phyloP scores from a whole-genome alignment of 1,140 invertebrate genomes.

The Ylistrum balloti region DNA sequence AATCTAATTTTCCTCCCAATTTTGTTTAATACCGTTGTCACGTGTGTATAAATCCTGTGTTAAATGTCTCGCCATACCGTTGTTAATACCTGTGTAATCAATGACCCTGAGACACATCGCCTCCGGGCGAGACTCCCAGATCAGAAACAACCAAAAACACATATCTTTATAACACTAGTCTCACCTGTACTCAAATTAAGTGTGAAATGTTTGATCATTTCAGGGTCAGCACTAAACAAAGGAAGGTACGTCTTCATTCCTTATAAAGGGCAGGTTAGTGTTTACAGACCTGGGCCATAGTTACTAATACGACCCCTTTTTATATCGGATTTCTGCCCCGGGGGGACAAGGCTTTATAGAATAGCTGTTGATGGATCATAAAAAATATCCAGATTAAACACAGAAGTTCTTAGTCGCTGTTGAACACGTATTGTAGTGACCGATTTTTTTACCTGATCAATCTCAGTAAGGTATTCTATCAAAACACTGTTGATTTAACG shows the following conservation, averaged over 20 bases:
- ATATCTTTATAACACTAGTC: not conserved
- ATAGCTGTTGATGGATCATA: conserved; percentile 16
- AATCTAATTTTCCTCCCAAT: not conserved
- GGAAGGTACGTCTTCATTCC: not conserved
- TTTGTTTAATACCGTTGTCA: not conserved
- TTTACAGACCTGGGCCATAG: not conserved
- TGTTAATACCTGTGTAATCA: not conserved
- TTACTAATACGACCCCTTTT: not conserved
- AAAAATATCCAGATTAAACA: conserved; percentile 20
- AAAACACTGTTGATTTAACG: not conserved
- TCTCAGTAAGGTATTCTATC: not conserved
- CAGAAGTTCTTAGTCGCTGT: not conserved
- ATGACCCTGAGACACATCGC: not conserved
- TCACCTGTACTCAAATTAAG: conserved; percentile 14
- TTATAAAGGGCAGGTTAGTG: not conserved
- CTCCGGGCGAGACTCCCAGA: not conserved
- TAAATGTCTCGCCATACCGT: not conserved
- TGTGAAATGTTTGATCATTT: conserved; percentile 22
- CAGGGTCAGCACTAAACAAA: not conserved
- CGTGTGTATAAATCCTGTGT: not conserved
- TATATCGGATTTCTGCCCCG: not conserved
- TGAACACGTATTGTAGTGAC: not conserved
- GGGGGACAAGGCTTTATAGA: not conserved
- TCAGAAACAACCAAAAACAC: not conserved
- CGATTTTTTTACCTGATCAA: not conserved